Percentiles rank a stretch among this genome's conserved stretches.
phyloP scores from a whole-genome alignment of 2,797 vertebrate species.

The Rhodeus uyekii region DNA sequence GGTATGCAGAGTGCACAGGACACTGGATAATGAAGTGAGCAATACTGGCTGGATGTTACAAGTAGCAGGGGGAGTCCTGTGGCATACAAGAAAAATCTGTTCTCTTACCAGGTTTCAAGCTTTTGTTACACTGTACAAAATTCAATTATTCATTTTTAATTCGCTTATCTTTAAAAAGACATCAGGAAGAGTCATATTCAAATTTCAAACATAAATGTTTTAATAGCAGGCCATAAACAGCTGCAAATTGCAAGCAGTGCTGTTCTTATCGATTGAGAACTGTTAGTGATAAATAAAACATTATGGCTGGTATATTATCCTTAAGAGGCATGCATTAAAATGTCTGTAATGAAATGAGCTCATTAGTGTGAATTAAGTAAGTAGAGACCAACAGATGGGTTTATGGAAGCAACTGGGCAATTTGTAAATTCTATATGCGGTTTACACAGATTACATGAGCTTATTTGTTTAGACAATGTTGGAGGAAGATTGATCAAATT shows the following conservation, averaged over 20 bases:
- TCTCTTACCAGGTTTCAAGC: too few relatives aligned
- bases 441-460: background rate
- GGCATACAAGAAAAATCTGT: background rate
- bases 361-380: conserved; percentile 12
- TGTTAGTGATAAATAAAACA: conserved; percentile 20
- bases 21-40: background rate
- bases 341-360: background rate
- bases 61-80: background rate
- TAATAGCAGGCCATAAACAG: conserved; percentile 5
- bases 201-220: conserved; percentile 5
- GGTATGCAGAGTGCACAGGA: background rate
- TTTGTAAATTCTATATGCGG: background rate
- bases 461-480: background rate
- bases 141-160: background rate
- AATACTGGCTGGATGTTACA: background rate
- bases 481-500: background rate
- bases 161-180: background rate
- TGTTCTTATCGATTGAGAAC: background rate
- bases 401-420: background rate
- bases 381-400: background rate
- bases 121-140: background rate
- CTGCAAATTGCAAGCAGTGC: conserved; percentile 4
- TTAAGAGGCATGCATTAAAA: background rate
- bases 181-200: background rate
- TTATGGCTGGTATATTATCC: background rate